Conservation (phyloP, 1,140 invertebrate genomes). For the Microplitis mediator region DNA sequence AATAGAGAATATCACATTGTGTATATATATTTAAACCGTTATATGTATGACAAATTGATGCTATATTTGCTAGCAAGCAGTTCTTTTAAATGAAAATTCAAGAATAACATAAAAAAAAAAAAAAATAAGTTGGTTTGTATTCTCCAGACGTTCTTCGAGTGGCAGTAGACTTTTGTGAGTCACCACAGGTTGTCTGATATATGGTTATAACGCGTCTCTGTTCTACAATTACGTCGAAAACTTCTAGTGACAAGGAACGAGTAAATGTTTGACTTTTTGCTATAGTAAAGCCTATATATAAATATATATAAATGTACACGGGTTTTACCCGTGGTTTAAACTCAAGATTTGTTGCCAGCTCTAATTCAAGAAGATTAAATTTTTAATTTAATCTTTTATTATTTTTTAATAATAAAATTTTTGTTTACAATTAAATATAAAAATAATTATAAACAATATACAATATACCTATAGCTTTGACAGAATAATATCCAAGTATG, state of each 20-base stretch:
- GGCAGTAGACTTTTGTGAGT: conserved; percentile 11
- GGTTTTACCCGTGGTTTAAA: too few species aligned
- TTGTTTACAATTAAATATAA: too few species aligned
- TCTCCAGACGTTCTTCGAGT: conserved; percentile 16
- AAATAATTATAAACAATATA: not conserved
- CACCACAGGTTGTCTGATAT: conserved; percentile 5
- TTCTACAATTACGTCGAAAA: conserved; percentile 11
- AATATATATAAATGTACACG: not conserved
- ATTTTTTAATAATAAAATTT: too few species aligned
- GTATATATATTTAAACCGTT: not conserved
- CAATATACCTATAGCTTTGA: conserved; percentile 36
- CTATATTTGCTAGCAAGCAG: not conserved
- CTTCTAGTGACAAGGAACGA: not conserved
- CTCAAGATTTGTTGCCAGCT: too few species aligned
- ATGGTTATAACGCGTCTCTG: conserved; percentile 8
- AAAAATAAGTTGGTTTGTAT: conserved; percentile 8
- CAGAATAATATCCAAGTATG: conserved; percentile 46
- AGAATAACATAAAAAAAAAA: not conserved
- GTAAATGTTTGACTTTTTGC: not conserved
- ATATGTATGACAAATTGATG: not conserved
- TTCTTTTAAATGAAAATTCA: conserved; percentile 10
- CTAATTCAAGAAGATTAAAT: too few species aligned
- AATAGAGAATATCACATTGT: too few species aligned
- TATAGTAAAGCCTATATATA: not conserved
- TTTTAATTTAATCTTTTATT: too few species aligned